phyloP scores from a whole-genome alignment of 2,888 invertebrate genomes.

The Drosophila percnosoma region DNA sequence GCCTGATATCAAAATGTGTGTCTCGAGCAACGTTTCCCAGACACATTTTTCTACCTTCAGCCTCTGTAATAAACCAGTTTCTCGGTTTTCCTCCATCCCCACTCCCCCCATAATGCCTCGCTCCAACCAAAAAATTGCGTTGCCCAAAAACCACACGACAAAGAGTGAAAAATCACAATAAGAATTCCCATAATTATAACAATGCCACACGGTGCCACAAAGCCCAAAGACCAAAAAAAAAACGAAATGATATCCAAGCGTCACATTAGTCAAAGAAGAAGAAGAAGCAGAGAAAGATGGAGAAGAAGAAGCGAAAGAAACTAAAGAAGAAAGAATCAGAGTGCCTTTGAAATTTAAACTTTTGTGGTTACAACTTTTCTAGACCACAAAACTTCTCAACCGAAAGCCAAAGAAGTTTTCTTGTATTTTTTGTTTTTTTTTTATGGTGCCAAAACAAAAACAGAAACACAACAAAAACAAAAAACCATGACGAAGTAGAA shows the following conservation, averaged over 20 bases:
- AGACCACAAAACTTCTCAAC: conserved; percentile 74
- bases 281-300: conserved; percentile 23
- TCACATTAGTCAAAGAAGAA: conserved; percentile 51
- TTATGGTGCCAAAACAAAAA: conserved; percentile 60
- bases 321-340: conserved; percentile 44
- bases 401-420: conserved; percentile 63
- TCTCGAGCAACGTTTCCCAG: conserved; percentile 18
- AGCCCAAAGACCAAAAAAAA: conserved; percentile 23
- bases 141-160: conserved; percentile 61
- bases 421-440: conserved; percentile 21
- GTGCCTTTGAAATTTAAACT: conserved; percentile 63
- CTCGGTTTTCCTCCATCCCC: not conserved
- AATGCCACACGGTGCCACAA: conserved; percentile 48
- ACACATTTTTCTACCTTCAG: conserved; percentile 23
- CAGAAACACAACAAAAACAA: conserved; percentile 44
- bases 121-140: conserved; percentile 49
- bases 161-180: conserved; percentile 76
- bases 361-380: conserved; percentile 68
- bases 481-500: conserved; percentile 5
- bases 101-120: not conserved
- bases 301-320: conserved; percentile 20
- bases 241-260: conserved; percentile 71
- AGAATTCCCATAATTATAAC: conserved; percentile 78
- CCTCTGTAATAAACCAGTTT: conserved; percentile 58
- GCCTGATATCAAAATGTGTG: conserved; percentile 10